Evolutionary conservation across 2,113 vertebrate genomes (phyloP), one percentile per base, ranked within the genome.

Genomic region (Lampris megalopsis): DNA sequence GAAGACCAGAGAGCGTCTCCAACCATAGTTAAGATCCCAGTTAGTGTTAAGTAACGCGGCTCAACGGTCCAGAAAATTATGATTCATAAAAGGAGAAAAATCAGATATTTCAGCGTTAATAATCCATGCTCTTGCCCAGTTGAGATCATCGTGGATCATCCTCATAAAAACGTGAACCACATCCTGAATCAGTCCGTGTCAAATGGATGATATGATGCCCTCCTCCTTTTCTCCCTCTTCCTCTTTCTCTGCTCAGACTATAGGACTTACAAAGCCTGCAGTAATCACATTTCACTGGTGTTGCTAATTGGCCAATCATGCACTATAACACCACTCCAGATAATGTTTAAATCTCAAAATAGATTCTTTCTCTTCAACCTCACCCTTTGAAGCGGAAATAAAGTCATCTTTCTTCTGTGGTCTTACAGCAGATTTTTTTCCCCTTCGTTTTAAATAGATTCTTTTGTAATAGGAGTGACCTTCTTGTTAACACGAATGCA

Each of bases 231-330:
- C 52, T 40, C 66, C 56, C 63, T 48, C 65, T 0, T 0, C 63
- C 38, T 65, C 36, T 57, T 63, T 73, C 50, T 76, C 74, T 71
- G 54, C 71, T 82, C 66, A 5, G 54, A 42, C 56, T 67, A 62
- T 78, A 77, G 43, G 40, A 66, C 75, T 73, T 76, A 60, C 65
- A 81, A 24, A 63, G 76, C 73, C 72, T 58, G 45, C 7, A 62
- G 59, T 38, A 43, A 58, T 24, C 60, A 42, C 8, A 65, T 81
- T 68, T 68, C 70, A 67, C 64, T 53, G 71, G 48, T 71, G 56
- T 70, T 69, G 54, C 73, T 81, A 84, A 89, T 82, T 84, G 79
- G 68, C 64, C n/a, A 73, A 80, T 77, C 76, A 62, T 58, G 59
- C 75, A 70, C 71, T 56, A 35, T 68, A 71, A 71, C 71, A 6